These are phyloP conservation scores for Drosophila rufa DNA, from an alignment of 1,140 invertebrate species.

Conservation along the genomic window DNA sequence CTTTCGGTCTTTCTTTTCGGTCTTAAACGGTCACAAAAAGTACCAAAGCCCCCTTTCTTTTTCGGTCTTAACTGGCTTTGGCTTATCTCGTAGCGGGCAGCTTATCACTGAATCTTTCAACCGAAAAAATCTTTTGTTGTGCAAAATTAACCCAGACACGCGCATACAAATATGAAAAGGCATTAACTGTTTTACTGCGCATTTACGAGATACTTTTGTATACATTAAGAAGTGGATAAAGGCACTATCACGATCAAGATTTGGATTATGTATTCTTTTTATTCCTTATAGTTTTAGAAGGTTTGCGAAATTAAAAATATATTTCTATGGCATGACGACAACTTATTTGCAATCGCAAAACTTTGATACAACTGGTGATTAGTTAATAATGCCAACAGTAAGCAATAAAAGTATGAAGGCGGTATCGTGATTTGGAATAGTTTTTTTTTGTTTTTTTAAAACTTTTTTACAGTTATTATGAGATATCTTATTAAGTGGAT, in stretches of 20 bases:
- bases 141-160: conserved; percentile 23
- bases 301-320: conserved; percentile 17
- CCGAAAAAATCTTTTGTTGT: conserved; percentile 52
- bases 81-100: conserved; percentile 31
- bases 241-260: conserved; percentile 37
- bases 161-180: conserved; percentile 49
- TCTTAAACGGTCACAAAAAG: not conserved
- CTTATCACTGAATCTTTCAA: conserved; percentile 51
- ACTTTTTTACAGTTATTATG: not conserved
- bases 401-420: conserved; percentile 4
- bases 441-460: not conserved
- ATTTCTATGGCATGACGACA: conserved; percentile 35
- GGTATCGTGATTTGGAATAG: not conserved
- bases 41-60: conserved; percentile 17
- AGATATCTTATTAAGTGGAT: not conserved
- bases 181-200: conserved; percentile 57
- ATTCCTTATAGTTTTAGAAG: conserved; percentile 19
- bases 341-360: conserved; percentile 18
- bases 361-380: conserved; percentile 29
- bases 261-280: conserved; percentile 18
- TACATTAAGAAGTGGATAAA: conserved; percentile 15
- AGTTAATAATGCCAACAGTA: conserved; percentile 11
- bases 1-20: not conserved
- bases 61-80: conserved; percentile 29
- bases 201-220: conserved; percentile 46